Evolutionary conservation across 2,113 vertebrate species (phyloP), one percentile per base, ranked within the genome.

Genomic region (Fulmarus glacialis): DNA sequence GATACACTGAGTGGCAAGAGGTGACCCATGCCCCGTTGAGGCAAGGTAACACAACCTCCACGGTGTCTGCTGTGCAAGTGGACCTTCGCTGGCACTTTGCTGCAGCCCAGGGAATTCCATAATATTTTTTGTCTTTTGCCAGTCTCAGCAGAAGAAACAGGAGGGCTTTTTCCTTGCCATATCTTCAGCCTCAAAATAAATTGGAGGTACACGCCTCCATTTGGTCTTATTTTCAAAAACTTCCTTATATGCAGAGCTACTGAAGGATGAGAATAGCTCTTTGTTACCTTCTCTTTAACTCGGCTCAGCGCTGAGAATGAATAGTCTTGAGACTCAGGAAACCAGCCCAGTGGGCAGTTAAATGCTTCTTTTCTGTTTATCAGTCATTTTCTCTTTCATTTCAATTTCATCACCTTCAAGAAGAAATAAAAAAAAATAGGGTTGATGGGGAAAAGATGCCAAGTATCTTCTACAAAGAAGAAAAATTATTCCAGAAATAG

Each of bases 21-120:
- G 34, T 47, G 52, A 60, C 56, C 23, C 5, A 2, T 67, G 38
- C 4, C 15, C 10, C 2, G 0, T 7, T 40, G 60, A 63, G 34
- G 53, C 23, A 73, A 45, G 24, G 13, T 38, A 55, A 30, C 26
- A 72, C 53, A 79, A 36, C 29, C 42, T 50, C 59, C 47, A 17
- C 0, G 2, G 24, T 29, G 14, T 34, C 47, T 78, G 34, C 48
- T 80, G 75, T 2, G 4, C 21, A 72, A 56, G 16, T 5, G 11
- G 47, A 74, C 21, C 42, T 74, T 84, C 3, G 0, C 20, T 6
- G 11, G 13, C 40, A 12, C 64, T 55, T 82, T 30, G 50, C 38
- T 72, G 40, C 22, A 82, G 34, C 27, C 30, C 50, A 74, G 45
- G 18, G n/a, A 90, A 59, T 77, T 72, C 43, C 15, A 3, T 36